phyloP scores from a whole-genome alignment of 2,888 invertebrate genomes.

The Acanthacorydalis orientalis region DNA sequence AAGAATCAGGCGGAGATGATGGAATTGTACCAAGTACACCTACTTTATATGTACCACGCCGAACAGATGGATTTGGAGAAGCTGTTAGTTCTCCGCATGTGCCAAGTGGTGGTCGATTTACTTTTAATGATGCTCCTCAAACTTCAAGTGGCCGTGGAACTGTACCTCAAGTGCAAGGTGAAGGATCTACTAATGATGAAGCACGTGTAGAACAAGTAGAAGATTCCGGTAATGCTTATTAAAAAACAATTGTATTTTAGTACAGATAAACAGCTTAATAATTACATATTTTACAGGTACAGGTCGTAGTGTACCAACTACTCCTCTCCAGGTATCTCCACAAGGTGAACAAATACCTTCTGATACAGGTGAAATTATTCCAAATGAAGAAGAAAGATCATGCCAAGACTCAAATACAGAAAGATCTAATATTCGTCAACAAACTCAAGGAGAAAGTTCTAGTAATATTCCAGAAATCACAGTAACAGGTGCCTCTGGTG shows the following conservation, averaged over 20 bases:
- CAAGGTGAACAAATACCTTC: conserved; percentile 19
- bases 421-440: conserved; percentile 7
- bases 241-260: background rate
- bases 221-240: background rate
- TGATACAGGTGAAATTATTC: conserved; percentile 5
- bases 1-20: conserved; percentile 42
- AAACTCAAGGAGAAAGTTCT: background rate
- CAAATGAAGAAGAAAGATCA: background rate
- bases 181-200: conserved; percentile 1
- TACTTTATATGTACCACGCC: conserved; percentile 63
- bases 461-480: conserved; percentile 10
- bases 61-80: conserved; percentile 77
- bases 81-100: conserved; percentile 82
- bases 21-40: conserved; percentile 79
- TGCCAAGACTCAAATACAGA: background rate
- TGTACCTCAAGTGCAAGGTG: background rate
- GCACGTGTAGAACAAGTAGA: background rate
- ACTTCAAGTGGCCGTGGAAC: background rate
- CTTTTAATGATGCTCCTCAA: conserved; percentile 30
- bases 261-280: background rate
- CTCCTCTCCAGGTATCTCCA: conserved; percentile 46
- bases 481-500: conserved; percentile 7
- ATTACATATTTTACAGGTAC: conserved; percentile 26
- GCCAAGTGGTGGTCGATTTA: conserved; percentile 41
- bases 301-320: conserved; percentile 49